phyloP scores from a whole-genome alignment of 2,888 invertebrate species.

The Eupithecia subumbrata region DNA sequence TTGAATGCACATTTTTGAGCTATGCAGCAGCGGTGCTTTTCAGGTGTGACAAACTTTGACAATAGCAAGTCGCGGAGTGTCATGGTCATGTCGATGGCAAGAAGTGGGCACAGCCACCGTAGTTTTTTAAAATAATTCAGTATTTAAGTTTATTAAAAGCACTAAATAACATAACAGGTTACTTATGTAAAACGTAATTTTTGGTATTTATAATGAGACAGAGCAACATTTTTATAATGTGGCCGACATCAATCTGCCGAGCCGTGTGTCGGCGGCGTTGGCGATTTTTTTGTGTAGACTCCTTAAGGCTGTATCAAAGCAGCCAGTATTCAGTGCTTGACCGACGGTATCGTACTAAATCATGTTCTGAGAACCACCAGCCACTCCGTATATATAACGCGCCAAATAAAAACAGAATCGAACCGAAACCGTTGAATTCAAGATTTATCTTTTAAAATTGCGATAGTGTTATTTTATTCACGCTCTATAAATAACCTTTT shows the following conservation, averaged over 20 bases:
- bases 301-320: background rate
- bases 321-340: background rate
- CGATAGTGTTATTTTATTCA: background rate
- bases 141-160: no score
- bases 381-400: background rate
- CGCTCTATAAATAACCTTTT: background rate
- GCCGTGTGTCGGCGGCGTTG: background rate
- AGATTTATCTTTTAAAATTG: background rate
- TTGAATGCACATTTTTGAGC: no score
- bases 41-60: background rate
- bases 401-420: background rate
- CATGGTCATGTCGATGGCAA: background rate
- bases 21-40: no score
- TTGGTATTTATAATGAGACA: no score
- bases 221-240: background rate
- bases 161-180: no score
- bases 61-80: background rate
- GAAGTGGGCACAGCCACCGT: background rate
- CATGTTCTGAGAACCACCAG: background rate
- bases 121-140: no score
- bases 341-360: background rate
- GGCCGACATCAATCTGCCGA: background rate
- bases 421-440: background rate
- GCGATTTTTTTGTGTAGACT: background rate
- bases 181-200: no score